phyloP scores from a whole-genome alignment of 2,797 vertebrate genomes.

The Pogoniulus pusillus region DNA sequence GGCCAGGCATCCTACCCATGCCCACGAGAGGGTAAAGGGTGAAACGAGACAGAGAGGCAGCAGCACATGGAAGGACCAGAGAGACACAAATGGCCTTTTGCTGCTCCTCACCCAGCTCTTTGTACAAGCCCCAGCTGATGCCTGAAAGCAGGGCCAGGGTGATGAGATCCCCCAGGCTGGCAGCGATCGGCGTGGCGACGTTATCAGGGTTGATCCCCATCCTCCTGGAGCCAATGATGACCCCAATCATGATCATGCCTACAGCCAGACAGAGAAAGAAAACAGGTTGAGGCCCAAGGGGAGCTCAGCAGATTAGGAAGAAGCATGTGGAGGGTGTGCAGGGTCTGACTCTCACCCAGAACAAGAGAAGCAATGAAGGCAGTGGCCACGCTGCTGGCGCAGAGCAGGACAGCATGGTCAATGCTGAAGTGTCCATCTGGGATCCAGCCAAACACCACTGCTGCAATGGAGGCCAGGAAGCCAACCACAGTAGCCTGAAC shows the following conservation, averaged over 20 bases:
- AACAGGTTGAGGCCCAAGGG: background rate
- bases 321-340: fast-evolving
- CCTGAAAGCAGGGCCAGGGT: slow-evolving; percentile 94
- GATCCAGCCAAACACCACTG: slow-evolving; percentile 97
- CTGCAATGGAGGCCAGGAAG: slow-evolving; percentile 95
- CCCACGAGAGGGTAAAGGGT: background rate
- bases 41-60: background rate
- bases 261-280: background rate
- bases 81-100: background rate
- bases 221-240: slow-evolving; percentile 93
- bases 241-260: slow-evolving; percentile 98
- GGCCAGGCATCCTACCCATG: background rate
- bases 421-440: slow-evolving; percentile 93
- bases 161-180: slow-evolving; percentile 96
- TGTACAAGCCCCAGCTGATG: slow-evolving; percentile 94
- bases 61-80: background rate
- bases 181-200: slow-evolving; percentile 96
- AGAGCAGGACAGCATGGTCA: slow-evolving; percentile 91
- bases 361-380: slow-evolving; percentile 96
- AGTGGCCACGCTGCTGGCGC: slow-evolving; percentile 95
- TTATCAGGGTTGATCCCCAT: slow-evolving; percentile 98
- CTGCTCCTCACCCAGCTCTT: slow-evolving; percentile 85
- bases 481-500: slow-evolving; percentile 98
- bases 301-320: background rate
- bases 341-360: slow-evolving; percentile 81